Conservation (phyloP, 2,888 invertebrate genomes). For the Cheilosia urbana region DNA sequence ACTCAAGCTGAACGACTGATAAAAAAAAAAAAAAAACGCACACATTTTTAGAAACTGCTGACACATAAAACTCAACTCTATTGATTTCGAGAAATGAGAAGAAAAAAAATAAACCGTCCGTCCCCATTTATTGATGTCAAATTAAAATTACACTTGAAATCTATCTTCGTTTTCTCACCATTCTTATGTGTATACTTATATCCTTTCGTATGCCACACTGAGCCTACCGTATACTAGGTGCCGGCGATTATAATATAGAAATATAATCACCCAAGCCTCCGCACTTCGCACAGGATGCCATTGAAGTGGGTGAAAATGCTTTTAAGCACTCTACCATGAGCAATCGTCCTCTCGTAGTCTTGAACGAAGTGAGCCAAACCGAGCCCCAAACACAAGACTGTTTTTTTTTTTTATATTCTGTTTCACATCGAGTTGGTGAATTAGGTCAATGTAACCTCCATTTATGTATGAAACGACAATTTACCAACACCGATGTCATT, state of each 20-base stretch:
- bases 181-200: not conserved
- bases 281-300: conserved; percentile 6
- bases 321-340: conserved; percentile 55
- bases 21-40: not conserved
- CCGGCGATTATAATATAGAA: conserved; percentile 7
- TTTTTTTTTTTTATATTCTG: conserved; percentile 3
- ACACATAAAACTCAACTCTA: conserved; percentile 1
- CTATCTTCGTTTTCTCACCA: conserved; percentile 40
- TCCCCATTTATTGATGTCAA: conserved; percentile 36
- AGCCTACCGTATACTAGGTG: conserved; percentile 5
- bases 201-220: conserved; percentile 2
- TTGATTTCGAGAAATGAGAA: conserved; percentile 7
- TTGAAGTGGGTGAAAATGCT: conserved; percentile 55
- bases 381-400: conserved; percentile 6
- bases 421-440: conserved; percentile 10
- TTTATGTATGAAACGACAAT: not conserved
- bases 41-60: not conserved
- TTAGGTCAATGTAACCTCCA: conserved; percentile 35
- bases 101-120: not conserved
- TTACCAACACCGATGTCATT: conserved; percentile 19
- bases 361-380: conserved; percentile 33
- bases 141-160: conserved; percentile 57
- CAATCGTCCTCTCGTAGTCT: conserved; percentile 8
- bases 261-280: conserved; percentile 15
- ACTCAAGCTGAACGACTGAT: not conserved